Conservation (phyloP, 2,797 vertebrate species). For the Myotis findleyi region DNA sequence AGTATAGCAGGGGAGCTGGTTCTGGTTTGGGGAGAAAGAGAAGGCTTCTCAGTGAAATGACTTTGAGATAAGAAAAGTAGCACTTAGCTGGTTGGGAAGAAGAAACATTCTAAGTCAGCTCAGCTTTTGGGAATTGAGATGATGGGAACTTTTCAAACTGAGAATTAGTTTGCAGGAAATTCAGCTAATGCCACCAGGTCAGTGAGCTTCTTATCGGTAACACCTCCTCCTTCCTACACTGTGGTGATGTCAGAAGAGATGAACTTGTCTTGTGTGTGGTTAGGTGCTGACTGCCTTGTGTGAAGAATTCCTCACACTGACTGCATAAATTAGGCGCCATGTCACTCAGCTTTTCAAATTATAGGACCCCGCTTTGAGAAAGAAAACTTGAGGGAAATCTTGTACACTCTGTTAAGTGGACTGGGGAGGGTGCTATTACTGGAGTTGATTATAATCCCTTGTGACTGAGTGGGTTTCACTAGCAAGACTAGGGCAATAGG, state of each 20-base stretch:
- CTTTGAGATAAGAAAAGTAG: neutral
- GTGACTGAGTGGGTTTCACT: conserved; percentile 38
- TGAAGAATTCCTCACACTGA: neutral
- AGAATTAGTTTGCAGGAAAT: neutral
- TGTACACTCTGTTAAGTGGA: neutral
- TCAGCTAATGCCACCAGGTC: neutral
- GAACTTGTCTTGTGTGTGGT: neutral
- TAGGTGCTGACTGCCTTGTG: neutral
- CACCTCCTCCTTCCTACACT: neutral
- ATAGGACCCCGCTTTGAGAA: neutral
- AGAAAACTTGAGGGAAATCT: neutral
- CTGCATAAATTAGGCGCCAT: neutral
- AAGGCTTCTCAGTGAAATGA: neutral
- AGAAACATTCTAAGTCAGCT: neutral
- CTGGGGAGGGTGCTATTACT: neutral
- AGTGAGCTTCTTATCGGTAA: neutral
- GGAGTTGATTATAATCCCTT: neutral
- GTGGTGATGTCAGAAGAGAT: neutral
- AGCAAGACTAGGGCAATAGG: neutral
- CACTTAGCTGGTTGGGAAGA: neutral
- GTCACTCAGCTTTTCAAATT: neutral
- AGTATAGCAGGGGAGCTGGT: neutral
- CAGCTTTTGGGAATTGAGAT: neutral
- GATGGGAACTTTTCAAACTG: neutral
- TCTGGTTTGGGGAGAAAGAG: neutral